Evolutionary conservation across 2,797 vertebrate genomes (phyloP), one percentile per base, ranked within the genome.

Genomic region (Clarias laeviceps): DNA sequence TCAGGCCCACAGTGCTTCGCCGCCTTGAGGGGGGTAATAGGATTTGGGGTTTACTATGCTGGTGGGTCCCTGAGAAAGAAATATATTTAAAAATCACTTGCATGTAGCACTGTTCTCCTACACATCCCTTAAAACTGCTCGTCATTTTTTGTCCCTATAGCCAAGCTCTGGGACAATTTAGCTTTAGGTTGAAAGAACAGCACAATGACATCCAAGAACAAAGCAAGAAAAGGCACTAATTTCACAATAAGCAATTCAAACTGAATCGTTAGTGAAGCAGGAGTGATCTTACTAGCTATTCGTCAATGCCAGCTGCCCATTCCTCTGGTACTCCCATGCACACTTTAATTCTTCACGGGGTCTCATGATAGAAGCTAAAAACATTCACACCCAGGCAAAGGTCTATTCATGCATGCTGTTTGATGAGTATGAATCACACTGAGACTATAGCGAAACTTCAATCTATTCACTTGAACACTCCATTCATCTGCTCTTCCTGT

Each of bases 41-140:
- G 95, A 96, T 96, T 96, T 93, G 92, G 94, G 92, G 94, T 94
- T 95, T 95, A 91, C 70, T 95, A 91, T 93, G 92, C 91, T 90
- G 94, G 91, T 94, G 93, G 92, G 90, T 91, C 90, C 92, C 87
- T 89, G 85, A 90, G 93, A 91, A 93, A 92, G 92, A 91, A 92
- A 91, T 77, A 86, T 87, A 87, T 87, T 20, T 76, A 85, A 86
- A 80, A 86, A 77, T 79, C 2, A 29, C 20, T 57, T 77, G 74
- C 18, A 4, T 77, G 73, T 18, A 68, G 72, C 80, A 70, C 62
- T 77, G n/a, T 65, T 89, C 88, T 87, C 87, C 85, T 82, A 85
- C 86, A 89, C 90, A 89, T 88, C 89, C 69, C 82, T 74, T 84
- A 57, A 59, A 59, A 59, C 87, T 81, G 72, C 84, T 88, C 89